These are phyloP conservation scores for Amphipoea oculea DNA, from an alignment of 2,888 invertebrate species.

Conservation along the genomic window DNA sequence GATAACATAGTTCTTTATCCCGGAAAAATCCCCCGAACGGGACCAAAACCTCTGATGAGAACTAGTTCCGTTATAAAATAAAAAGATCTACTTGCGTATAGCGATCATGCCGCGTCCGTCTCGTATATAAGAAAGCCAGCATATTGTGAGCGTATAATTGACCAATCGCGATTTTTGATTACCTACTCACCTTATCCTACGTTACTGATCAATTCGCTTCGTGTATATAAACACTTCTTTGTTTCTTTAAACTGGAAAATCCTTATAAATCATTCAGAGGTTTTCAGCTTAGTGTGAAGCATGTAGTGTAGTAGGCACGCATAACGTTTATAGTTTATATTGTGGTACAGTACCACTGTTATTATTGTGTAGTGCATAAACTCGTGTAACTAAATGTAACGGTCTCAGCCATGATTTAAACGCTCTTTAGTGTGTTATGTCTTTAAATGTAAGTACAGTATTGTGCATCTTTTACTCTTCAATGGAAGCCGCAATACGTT, in stretches of 20 bases:
- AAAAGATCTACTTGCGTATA: not conserved
- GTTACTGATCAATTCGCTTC: constrained; percentile 21
- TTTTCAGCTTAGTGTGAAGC: constrained; percentile 3
- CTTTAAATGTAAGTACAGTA: constrained; percentile 1
- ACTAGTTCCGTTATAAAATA: not conserved
- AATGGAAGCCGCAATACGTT: not conserved
- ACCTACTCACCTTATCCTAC: constrained; percentile 1
- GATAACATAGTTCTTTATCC: not conserved
- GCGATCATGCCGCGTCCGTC: not conserved
- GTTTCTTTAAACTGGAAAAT: constrained; percentile 6
- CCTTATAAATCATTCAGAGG: not conserved
- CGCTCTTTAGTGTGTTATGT: not conserved
- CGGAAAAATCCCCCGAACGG: not conserved
- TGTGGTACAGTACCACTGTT: not conserved
- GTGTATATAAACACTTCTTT: not conserved
- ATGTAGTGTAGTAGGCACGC: not conserved
- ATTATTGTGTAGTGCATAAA: not conserved
- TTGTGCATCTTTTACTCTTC: not conserved
- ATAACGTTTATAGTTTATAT: not conserved
- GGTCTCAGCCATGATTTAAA: not conserved
- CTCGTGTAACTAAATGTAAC: not conserved
- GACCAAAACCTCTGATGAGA: not conserved
- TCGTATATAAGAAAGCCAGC: constrained; percentile 3
- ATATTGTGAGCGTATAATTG: constrained; percentile 25
- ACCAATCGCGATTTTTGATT: constrained; percentile 13